Evolutionary conservation across 2,888 invertebrate species (phyloP).

Genomic region (Mantis religiosa): DNA sequence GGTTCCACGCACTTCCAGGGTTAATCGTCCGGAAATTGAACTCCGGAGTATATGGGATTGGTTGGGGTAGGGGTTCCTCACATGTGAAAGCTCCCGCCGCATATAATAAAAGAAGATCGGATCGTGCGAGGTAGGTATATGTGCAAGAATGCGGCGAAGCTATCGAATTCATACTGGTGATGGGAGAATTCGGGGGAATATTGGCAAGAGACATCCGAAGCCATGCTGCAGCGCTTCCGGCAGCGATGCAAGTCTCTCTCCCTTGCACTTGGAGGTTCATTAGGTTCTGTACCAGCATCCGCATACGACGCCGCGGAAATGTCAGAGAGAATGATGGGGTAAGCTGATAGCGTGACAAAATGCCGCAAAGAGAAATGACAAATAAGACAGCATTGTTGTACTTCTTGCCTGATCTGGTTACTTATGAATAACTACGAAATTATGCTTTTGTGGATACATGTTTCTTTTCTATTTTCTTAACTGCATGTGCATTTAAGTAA

Average conservation of each 20-base stretch:
- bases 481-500: no score
- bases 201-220: neutral
- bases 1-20: constrained; percentile 23
- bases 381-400: no score
- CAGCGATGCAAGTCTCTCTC: neutral
- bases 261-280: neutral
- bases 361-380: no score
- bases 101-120: neutral
- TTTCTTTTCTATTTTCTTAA: no score
- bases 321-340: no score
- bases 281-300: no score
- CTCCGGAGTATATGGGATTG: constrained; percentile 18
- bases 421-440: no score
- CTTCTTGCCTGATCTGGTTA: no score
- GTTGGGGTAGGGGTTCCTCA: neutral
- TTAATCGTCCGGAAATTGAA: constrained; percentile 31
- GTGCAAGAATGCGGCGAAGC: neutral
- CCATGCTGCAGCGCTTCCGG: neutral
- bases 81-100: neutral
- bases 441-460: no score
- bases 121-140: neutral
- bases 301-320: no score
- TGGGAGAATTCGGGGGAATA: neutral
- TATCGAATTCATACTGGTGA: neutral
- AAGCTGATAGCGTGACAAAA: no score